Evolutionary conservation across 2,797 vertebrate genomes (phyloP), one percentile per base, ranked within the genome.

Genomic region (Denticeps clupeoides): DNA sequence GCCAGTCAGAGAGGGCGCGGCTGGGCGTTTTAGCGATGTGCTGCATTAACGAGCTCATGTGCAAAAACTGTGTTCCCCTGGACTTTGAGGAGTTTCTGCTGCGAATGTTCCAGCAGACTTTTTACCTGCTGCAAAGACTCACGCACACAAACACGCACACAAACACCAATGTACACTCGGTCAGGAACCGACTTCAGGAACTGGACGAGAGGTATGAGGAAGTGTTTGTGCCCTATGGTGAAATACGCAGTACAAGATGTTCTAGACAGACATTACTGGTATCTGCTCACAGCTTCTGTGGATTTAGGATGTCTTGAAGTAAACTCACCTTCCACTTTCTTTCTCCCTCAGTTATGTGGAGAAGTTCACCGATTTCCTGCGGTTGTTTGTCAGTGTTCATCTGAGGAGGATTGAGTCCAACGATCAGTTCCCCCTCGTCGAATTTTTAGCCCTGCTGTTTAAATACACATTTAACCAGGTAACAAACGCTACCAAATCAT

Each of bases 391-490:
- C 67, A 93, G 90, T 1, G 90, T 98, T 66, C 95, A 99, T 67
- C 73, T 99, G 51, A 81, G 94, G 59, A 81, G 95, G 65, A 97
- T 99, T 0, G 95, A 99, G 53, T 96, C 92, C 55, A 98, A 92
- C 63, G 87, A 89, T 58, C 93, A 93, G 72, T 98, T 98, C 69
- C 95, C 95, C 0, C 89, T 98, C 33, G 93, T 99, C 51, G 91
- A 98, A 63, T 97, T 99, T 75, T 77, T 99, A 67, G 82, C 84
- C 2, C 83, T 97, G 62, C 71, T 99, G 61, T 98, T 97, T 81
- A 97, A 98, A 63, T 99, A 95, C 72, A 98, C 94, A 2, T 99
- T 99, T 71, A 93, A 97, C 75, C 95, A 99, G 93, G 95, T 99
- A 88, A 60, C 2, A 3, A 13, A 16, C 10, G 23, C 9, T 21